Percentiles rank a stretch among this genome's conserved stretches.
Conservation (phyloP, 1,140 invertebrate genomes). For the Melitaea cinxia region DNA sequence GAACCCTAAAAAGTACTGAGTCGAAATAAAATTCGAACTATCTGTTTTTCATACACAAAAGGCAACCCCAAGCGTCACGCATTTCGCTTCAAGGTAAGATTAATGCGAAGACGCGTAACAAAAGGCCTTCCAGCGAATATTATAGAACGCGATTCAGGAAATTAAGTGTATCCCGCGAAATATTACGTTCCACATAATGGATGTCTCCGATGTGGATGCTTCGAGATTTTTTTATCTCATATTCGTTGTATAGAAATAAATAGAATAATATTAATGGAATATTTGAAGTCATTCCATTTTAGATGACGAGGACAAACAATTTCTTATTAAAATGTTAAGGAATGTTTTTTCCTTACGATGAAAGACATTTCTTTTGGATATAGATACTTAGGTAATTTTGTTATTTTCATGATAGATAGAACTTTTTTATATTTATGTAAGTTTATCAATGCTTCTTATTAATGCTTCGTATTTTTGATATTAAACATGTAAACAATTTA, state of each 20-base stretch:
- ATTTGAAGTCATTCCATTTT: background rate
- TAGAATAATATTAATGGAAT: background rate
- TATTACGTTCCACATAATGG: slow-evolving; percentile 15
- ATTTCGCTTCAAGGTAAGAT: slow-evolving; percentile 17
- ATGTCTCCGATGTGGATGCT: slow-evolving; percentile 5
- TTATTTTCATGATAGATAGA: no score
- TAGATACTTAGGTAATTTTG: no score
- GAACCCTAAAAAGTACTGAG: no score
- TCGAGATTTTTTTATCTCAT: slow-evolving; percentile 4
- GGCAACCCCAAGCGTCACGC: slow-evolving; percentile 14
- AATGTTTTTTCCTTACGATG: background rate
- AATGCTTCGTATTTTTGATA: no score
- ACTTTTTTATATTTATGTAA: no score
- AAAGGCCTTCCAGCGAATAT: slow-evolving; percentile 8
- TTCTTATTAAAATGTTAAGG: background rate
- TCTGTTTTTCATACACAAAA: slow-evolving; percentile 3
- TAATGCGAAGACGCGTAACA: slow-evolving; percentile 18
- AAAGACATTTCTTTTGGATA: background rate
- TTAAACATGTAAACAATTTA: no score
- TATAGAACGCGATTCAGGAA: slow-evolving; percentile 6
- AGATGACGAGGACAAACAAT: background rate
- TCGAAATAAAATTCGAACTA: background rate
- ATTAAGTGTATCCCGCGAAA: slow-evolving; percentile 9
- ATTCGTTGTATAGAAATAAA: background rate
- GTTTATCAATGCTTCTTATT: no score